Base-by-base conservation (phyloP, 2,113 vertebrate genomes). In the Sapajus apella region DNA sequence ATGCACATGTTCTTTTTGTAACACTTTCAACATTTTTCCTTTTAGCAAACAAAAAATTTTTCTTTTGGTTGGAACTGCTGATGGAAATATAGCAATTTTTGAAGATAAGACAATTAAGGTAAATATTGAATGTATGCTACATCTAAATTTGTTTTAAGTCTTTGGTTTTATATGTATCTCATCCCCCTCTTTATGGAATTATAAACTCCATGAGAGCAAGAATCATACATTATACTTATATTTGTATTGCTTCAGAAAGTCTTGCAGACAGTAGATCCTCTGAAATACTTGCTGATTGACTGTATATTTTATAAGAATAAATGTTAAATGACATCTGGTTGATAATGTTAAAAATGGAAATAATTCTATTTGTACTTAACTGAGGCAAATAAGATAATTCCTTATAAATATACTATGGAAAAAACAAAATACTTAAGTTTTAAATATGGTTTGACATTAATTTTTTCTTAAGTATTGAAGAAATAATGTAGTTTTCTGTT, bases 61-160 rank as follows among this genome's bases (percentile, higher is more conserved):
- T 97, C 98, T 99, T 97, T 98, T 99, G 98, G 99, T 99, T 64
- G 99, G 99, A 81, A 99, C 99, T 23, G 99, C 99, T 76, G 98
- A 99, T 98, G 99, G 99, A 40, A 98, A 87, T 40, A 98, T 99
- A 93, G 99, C 99, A 1, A 97, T 99, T 97, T 99, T 99, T 98
- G 99, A 99, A 97, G 99, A 99, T 97, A 99, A 98, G 92, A 98
- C 98, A 70, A 98, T 99, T 79, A 99, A 99, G 99, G 99, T 99
- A 99, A 97, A 90, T 37, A 88, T 84, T 86, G 80, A 97, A 61
- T 95, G 2, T n/a, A 40, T 75, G 86, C 50, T 94, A 64, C 25
- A 58, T 70, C 21, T 89, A 94, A 92, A 91, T 55, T 30, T 27
- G 35, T 56, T 94, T 94, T 68, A 96, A 95, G n/a, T 64, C 8